Evolutionary conservation across 2,888 invertebrate genomes (phyloP).

Genomic region (Frankliniella intonsa): DNA sequence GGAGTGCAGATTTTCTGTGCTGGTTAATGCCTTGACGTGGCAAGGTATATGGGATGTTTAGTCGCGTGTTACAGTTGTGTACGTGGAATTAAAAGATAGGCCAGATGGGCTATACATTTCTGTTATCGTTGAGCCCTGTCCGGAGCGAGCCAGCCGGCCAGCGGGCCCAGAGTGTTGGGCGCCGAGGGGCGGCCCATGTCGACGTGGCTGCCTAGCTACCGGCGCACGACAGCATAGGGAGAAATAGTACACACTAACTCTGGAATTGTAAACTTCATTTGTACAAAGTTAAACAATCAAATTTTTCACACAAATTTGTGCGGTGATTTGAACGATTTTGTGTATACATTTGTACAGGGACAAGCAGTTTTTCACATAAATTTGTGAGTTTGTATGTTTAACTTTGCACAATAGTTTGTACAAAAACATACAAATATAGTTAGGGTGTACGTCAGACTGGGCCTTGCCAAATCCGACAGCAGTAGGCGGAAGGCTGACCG

Average conservation of each 20-base stretch:
- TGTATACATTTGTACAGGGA: neutral
- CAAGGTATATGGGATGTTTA: slow-evolving; percentile 11
- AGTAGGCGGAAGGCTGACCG: neutral
- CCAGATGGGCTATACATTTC: slow-evolving; percentile 24
- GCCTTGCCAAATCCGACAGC: neutral
- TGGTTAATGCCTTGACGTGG: neutral
- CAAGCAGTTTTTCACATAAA: neutral
- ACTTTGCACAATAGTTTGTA: too few relatives aligned
- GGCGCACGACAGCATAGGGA: neutral
- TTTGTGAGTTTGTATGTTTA: too few relatives aligned
- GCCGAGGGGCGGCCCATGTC: neutral
- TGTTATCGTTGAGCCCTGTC: neutral
- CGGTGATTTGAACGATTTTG: too few relatives aligned
- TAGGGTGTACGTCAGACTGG: neutral
- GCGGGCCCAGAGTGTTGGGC: neutral
- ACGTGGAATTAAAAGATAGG: slow-evolving; percentile 23
- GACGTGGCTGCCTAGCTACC: neutral
- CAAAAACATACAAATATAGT: too few relatives aligned
- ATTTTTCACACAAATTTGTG: too few relatives aligned
- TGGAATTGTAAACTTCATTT: neutral
- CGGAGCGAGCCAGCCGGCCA: neutral
- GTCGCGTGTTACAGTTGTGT: slow-evolving; percentile 24
- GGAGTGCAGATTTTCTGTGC: neutral
- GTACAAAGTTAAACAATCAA: too few relatives aligned
- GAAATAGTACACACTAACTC: neutral